Evolutionary conservation across 2,888 invertebrate genomes (phyloP), one percentile per base, ranked within the genome.

Genomic region (Parnassius orleans): DNA sequence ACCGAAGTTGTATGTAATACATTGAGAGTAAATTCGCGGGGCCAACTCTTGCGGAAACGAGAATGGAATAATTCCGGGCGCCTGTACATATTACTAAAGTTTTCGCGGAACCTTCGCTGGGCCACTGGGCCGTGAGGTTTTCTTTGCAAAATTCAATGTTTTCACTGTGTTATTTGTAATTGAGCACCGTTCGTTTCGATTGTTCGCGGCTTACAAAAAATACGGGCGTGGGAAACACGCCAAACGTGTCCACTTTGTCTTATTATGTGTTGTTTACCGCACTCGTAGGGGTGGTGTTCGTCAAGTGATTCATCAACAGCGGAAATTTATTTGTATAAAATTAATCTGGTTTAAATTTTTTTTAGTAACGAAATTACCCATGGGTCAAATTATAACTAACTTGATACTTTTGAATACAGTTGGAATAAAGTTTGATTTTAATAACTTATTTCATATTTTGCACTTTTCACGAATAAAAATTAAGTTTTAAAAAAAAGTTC

Each of bases 191-290:
- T 70, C 69, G 69, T 68, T 74, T 74, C 68, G 66, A 71, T 66
- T 70, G 72, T 69, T 68, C 64, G 67, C 63, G 65, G 69, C 66
- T 64, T 69, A 71, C 67, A 70, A 73, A 72, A 69, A 74, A 71
- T 65, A 68, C 56, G 64, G 63, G 68, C 76, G 77, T 79, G 78
- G 74, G 78, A 79, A 75, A 63, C 61, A 67, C 65, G 61, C 73
- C 65, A 64, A 47, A 51, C 64, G 69, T 68, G 70, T 71, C 74
- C 74, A 71, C 71, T 73, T 69, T 69, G 68, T 71, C 68, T 71
- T 72, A 66, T 73, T 70, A 65, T 68, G 61, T 60, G 60, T 55
- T 55, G 51, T 56, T 55, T 50, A 51, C 12, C 14, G 48, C 12
- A 41, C 19, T 7, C 10, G 14, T 12, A 51, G 55, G 55, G 51